These are phyloP conservation scores for Caenorhabditis latens DNA, from an alignment of 1,140 invertebrate genomes.

Conservation along the genomic window DNA sequence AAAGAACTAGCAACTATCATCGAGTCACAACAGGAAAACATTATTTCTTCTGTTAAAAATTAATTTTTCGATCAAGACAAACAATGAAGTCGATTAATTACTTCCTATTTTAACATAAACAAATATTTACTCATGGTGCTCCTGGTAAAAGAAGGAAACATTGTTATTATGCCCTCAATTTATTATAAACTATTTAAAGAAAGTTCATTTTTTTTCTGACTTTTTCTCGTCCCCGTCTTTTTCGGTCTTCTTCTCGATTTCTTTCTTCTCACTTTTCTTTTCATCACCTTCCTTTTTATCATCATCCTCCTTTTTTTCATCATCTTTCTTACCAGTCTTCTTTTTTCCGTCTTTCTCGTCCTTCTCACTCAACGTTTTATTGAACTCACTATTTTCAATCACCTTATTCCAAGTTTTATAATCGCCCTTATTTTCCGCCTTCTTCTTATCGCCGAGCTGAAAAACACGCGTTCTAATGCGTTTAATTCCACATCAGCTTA, in stretches of 20 bases:
- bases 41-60: not conserved
- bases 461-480: not conserved
- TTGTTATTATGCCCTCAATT: too few species aligned
- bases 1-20: not conserved
- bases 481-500: not conserved
- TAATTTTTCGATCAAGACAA: too few species aligned
- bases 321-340: not conserved
- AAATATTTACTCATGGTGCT: too few species aligned
- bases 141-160: too few species aligned
- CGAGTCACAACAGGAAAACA: slow-evolving; percentile 20
- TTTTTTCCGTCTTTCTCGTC: slow-evolving; percentile 15
- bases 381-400: slow-evolving; percentile 32
- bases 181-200: too few species aligned
- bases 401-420: slow-evolving; percentile 38
- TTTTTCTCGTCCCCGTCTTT: not conserved
- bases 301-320: slow-evolving; percentile 5
- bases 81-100: too few species aligned
- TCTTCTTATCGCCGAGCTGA: slow-evolving; percentile 20
- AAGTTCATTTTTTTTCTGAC: not conserved
- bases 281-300: slow-evolving; percentile 1
- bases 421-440: slow-evolving; percentile 27
- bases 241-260: slow-evolving; percentile 2
- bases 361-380: slow-evolving; percentile 22
- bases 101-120: too few species aligned
- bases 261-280: not conserved